Conservation (phyloP, 2,113 vertebrate genomes). For the Cygnus buccinator region DNA sequence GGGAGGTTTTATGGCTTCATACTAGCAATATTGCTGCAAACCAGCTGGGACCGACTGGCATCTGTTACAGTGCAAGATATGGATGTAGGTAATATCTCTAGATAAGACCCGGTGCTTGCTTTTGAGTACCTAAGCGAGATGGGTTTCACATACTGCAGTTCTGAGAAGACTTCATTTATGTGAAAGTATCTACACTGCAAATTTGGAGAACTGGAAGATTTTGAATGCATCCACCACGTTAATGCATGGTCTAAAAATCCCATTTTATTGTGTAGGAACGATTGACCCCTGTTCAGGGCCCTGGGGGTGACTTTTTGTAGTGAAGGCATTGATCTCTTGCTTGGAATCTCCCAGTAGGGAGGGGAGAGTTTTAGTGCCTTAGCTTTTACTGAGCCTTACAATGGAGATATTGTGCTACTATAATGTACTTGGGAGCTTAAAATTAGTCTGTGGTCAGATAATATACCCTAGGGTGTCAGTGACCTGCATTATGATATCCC, state of each 20-base stretch:
- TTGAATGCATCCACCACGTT: fast-evolving
- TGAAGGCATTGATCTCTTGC: conserved; percentile 4
- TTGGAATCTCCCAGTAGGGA: background rate
- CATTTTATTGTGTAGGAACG: background rate
- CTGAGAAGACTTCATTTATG: background rate
- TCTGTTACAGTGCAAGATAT: background rate
- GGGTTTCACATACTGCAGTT: background rate
- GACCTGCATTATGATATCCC: conserved; percentile 40
- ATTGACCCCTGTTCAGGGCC: background rate
- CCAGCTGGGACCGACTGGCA: background rate
- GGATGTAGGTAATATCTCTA: background rate
- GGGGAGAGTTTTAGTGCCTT: background rate
- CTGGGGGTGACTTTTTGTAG: background rate
- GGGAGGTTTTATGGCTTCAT: conserved; percentile 35
- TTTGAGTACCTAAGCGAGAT: background rate
- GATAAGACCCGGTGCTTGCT: background rate
- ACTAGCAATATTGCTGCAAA: background rate
- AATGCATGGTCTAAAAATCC: background rate
- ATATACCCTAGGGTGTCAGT: conserved; percentile 26
- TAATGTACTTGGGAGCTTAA: background rate
- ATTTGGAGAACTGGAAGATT: background rate
- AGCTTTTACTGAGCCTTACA: background rate
- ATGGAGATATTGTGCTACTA: background rate
- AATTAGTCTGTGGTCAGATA: conserved; percentile 48
- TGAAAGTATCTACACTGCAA: too few species aligned